A percentile compares a stretch with the other conserved stretches of the same genome.
phyloP scores from a whole-genome alignment of 2,797 vertebrate species.

The Peromyscus aztecus region DNA sequence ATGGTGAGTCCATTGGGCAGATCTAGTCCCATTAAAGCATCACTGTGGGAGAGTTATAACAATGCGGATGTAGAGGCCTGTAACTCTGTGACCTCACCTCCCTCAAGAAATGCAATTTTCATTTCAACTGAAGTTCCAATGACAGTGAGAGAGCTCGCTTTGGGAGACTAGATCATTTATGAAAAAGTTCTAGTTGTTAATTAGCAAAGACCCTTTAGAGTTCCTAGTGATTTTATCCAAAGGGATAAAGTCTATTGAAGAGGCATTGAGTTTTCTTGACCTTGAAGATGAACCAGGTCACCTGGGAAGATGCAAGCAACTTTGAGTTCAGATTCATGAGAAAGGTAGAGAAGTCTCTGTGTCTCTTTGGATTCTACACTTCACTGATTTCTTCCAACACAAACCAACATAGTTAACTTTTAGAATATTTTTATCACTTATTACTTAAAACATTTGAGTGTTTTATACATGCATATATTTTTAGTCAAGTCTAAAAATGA shows the following conservation, averaged over 20 bases:
- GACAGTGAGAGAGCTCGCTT: not conserved
- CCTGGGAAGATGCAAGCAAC: not conserved
- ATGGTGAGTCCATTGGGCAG: fast-evolving
- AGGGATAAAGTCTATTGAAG: not conserved
- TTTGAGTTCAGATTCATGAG: not conserved
- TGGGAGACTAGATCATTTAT: not conserved
- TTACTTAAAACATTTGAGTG: not conserved
- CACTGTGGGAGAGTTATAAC: fast-evolving
- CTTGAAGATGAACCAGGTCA: not conserved
- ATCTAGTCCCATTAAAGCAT: too few relatives aligned
- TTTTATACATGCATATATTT: not conserved
- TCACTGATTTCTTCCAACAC: not conserved
- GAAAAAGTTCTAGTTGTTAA: not conserved
- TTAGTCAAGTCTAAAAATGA: not conserved
- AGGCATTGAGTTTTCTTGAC: not conserved
- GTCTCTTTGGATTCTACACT: not conserved
- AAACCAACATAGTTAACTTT: not conserved
- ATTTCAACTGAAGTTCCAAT: not conserved
- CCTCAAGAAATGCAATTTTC: not conserved
- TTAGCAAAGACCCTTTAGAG: not conserved
- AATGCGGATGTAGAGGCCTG: not conserved
- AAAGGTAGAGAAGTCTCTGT: not conserved
- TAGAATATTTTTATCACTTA: not conserved
- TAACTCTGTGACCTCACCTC: not conserved
- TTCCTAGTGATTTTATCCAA: not conserved